phyloP scores from a whole-genome alignment of 2,888 invertebrate species.

The Chrysolina americana region DNA sequence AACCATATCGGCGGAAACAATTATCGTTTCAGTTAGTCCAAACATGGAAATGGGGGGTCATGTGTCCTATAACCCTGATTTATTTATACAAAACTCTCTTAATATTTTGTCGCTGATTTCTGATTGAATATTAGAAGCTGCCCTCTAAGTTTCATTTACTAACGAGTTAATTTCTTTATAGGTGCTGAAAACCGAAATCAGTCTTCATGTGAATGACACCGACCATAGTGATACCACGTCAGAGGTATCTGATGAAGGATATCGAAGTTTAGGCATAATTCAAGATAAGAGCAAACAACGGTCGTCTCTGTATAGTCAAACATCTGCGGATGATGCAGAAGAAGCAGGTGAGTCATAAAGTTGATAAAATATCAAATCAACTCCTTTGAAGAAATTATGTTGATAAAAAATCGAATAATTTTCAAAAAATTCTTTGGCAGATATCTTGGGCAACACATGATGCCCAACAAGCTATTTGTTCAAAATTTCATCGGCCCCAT shows the following conservation, averaged over 20 bases:
- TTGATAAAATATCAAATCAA: too few relatives aligned
- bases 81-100: background rate
- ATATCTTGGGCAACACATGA: too few relatives aligned
- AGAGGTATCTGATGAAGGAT: conserved; percentile 89
- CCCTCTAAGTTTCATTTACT: background rate
- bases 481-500: too few relatives aligned
- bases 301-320: conserved; percentile 80
- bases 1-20: too few relatives aligned
- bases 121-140: too few relatives aligned
- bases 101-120: background rate
- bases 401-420: too few relatives aligned
- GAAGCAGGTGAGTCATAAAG: conserved; percentile 74
- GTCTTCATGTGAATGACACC: conserved; percentile 62
- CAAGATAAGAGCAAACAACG: conserved; percentile 73
- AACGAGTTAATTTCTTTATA: conserved; percentile 32
- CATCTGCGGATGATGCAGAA: conserved; percentile 82
- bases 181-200: conserved; percentile 69
- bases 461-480: too few relatives aligned
- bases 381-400: too few relatives aligned
- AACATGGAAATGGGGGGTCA: too few relatives aligned
- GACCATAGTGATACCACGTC: conserved; percentile 82
- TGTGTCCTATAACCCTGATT: background rate
- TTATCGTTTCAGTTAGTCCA: too few relatives aligned
- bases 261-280: conserved; percentile 83
- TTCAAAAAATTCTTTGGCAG: too few relatives aligned